A percentile compares a stretch with the other conserved stretches of the same genome.
Evolutionary conservation across 2,113 vertebrate species (phyloP).

Genomic region (Oreochromis tanganicae): DNA sequence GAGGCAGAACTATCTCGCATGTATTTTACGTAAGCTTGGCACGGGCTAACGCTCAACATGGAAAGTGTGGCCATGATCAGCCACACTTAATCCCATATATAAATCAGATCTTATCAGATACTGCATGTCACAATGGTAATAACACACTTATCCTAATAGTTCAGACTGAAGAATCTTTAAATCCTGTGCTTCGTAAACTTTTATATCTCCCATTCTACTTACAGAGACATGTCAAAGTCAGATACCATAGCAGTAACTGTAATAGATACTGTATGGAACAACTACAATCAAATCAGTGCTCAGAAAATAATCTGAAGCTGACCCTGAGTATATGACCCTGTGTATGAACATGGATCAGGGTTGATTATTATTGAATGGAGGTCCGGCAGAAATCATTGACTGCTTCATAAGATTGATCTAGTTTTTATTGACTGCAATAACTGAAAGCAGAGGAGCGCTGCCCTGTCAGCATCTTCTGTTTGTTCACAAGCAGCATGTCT

Average conservation of each 20-base stretch:
- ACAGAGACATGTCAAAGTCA: neutral
- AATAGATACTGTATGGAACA: neutral
- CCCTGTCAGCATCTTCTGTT: neutral
- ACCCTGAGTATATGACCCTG: neutral
- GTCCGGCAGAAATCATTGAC: neutral
- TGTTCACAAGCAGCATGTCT: neutral
- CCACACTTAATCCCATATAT: neutral
- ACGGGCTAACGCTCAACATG: neutral
- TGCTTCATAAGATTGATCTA: neutral
- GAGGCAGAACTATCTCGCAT: neutral
- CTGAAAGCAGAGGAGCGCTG: neutral
- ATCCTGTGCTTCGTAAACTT: neutral
- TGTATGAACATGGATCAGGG: constrained; percentile 10
- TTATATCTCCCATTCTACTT: neutral
- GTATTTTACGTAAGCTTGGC: neutral
- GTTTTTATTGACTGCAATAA: constrained; percentile 1
- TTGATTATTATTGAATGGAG: neutral
- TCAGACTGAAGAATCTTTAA: neutral
- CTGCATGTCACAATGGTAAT: neutral
- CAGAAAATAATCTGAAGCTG: neutral
- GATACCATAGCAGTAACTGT: neutral
- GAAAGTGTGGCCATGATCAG: neutral
- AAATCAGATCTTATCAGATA: neutral
- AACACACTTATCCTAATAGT: neutral
- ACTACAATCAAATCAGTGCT: neutral